Base-by-base conservation (phyloP, 2,113 vertebrate genomes). In the Urocolius indicus region DNA sequence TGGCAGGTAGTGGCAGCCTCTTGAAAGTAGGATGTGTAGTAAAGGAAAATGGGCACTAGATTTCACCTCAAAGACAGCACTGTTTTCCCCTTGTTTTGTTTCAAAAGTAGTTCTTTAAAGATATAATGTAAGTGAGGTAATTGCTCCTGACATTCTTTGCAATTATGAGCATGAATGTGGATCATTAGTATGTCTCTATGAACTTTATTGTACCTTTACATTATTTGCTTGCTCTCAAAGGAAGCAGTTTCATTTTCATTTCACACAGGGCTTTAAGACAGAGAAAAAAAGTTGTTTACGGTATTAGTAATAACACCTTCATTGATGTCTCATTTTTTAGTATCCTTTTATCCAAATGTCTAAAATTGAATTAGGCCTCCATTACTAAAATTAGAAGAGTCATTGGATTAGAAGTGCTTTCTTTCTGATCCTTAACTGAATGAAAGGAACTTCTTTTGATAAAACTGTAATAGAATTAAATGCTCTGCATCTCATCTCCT, bases 291-390 rank as follows among this genome's bases (percentile, higher is more conserved):
- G 63, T 73, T 94, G 69, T 92, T 96, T 84, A 77, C 59, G 72
- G 79, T 77, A 77, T 68, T 97, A 91, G 48, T 61, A 90, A 83
- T 57, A 91, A 90, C 94, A 97, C 95, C 95, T 97, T 93, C 78
- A 74, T 43, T 87, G 88, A 95, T 5, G 14, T 92, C 79, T 83
- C 69, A 95, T 90, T 95, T 94, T 87, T 87, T 84, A 89, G 85
- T 92, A 94, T 94, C 71, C 94, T 96, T 97, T 97, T 95, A 95
- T 97, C 94, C 96, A 71, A 77, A 93, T 96, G 80, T 87, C 83
- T 96, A 91, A 97, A 98, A 98, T 98, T 96, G 96, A 97, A 97
- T 98, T 98, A 97, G 48, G 24, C 74, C 61, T 97, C 97, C 98
- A 98, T 98, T 98, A 98, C 96, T 90, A 97, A 97, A 98, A 98